Base-by-base conservation (phyloP, 2,888 invertebrate genomes). In the Homarus gammarus region DNA sequence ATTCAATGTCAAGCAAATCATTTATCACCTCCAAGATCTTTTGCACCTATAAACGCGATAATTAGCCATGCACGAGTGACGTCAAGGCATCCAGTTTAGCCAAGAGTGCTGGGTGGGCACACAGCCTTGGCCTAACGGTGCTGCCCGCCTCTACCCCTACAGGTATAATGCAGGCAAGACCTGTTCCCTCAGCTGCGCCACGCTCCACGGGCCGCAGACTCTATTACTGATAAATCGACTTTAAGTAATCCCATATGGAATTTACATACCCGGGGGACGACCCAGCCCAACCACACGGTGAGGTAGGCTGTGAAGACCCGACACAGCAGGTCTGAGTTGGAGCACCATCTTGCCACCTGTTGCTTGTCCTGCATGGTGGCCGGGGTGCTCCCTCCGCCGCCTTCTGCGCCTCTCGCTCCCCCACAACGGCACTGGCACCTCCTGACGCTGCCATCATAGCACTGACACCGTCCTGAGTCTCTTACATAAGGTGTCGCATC, bases 251-350 rank as follows among this genome's bases (percentile, higher is more conserved):
- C 27, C 27, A 51, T 72, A 10, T 51, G 22, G 33, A 27, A 36
- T 18, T 36, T 44, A n/a, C 86, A 79, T 79, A 87, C 87, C 87
- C 82, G 82, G 12, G 92, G 92, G 40, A 90, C 81, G 18, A 91
- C 90, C 89, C 90, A 89, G 18, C 89, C 89, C n/a, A 92, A 83
- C 92, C 90, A 91, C 87, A 89, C 81, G 64, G 88, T 84, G 51
- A 92, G 89, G 73, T 92, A 92, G 81, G 90, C 92, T n/a, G 92
- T 92, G 77, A 92, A 77, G 27, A 90, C 83, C 27, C 84, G 89
- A 68, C 92, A 92, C 56, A 91, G 61, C 44, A 91, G 81, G 61
- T 90, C 88, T 33, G 91, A 86, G 82, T 87, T 87, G 38, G 82
- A 87, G 38, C 87, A 87, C 87, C 81, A 87, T 38, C 87, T 61